Evolutionary conservation across 2,888 invertebrate species (phyloP), one percentile per base, ranked within the genome.

Genomic region (Cataglyphis cursor): DNA sequence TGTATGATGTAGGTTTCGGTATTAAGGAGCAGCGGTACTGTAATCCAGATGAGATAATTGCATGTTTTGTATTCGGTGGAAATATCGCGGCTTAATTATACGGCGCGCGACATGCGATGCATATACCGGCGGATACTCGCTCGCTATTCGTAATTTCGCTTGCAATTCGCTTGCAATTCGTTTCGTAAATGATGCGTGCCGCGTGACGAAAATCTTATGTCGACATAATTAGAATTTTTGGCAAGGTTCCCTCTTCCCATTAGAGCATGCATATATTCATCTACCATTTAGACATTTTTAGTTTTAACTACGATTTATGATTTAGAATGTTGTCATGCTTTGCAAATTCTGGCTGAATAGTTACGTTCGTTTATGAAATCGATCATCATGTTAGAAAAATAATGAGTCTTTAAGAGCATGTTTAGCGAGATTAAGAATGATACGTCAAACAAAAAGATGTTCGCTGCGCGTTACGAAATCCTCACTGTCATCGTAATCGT

Each of bases 1-100:
- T 75, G 35, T 48, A 74, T 21, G 21, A 74, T 21, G 21, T 59
- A 59, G 31, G 10, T 72, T 81, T 74, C 75, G 75, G 62, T 64
- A 81, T 81, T 62, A 81, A 74, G 68, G 51, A 74, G 74, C 62
- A 35, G 28, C 75, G 48, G 75, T 41, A 76, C 62, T 68, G 51
- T 59, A 73, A 65, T 83, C 57, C 59, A 51, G 81, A 81, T 73
- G 68, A 61, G 81, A 81, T 73, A 73, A 81, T 81, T 81, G 61
- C 54, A 66, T 61, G 73, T 73, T 83, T 66, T 72, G 73, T 59
- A 66, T 73, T 73, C 68, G 61, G 72, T 64, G 68, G 57, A 83
- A 81, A 64, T 72, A 83, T 81, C 81, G 73, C 73, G 48, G 57
- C 51, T 74, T 83, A 83, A 83, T 83, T 81, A 83, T 81, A 81